A percentile compares a stretch with the other conserved stretches of the same genome.
Evolutionary conservation across 2,797 vertebrate species (phyloP).

Genomic region (Carcharodon carcharias): DNA sequence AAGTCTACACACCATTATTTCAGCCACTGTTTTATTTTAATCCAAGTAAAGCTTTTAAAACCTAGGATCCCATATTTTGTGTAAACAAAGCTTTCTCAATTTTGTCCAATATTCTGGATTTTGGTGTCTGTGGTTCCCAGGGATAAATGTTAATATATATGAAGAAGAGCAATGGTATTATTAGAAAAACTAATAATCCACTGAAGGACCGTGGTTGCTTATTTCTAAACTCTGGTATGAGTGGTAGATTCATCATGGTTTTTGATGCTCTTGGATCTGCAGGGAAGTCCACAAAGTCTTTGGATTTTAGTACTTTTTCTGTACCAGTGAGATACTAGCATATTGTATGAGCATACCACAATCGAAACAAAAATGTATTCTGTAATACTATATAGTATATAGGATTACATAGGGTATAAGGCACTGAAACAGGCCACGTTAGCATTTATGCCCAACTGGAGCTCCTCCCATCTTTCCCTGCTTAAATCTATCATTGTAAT

Average conservation of each 20-base stretch:
- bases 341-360: background rate
- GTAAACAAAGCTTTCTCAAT: background rate
- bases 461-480: too few species aligned
- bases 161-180: too few species aligned
- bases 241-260: background rate
- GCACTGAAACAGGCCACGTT: too few species aligned
- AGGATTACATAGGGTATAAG: background rate
- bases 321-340: background rate
- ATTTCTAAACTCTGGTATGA: background rate
- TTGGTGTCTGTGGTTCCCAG: background rate
- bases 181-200: background rate
- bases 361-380: too few species aligned
- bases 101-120: background rate
- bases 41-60: background rate
- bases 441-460: too few species aligned
- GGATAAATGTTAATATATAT: background rate
- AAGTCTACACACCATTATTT: background rate
- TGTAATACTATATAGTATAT: too few species aligned
- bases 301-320: too few species aligned
- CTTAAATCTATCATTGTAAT: too few species aligned
- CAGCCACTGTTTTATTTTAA: background rate
- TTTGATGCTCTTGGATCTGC: too few species aligned
- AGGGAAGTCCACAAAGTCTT: too few species aligned
- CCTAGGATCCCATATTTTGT: background rate
- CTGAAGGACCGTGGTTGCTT: background rate